Evolutionary conservation across 1,140 invertebrate species (phyloP), one percentile per base, ranked within the genome.

Genomic region (Lethocerus indicus): DNA sequence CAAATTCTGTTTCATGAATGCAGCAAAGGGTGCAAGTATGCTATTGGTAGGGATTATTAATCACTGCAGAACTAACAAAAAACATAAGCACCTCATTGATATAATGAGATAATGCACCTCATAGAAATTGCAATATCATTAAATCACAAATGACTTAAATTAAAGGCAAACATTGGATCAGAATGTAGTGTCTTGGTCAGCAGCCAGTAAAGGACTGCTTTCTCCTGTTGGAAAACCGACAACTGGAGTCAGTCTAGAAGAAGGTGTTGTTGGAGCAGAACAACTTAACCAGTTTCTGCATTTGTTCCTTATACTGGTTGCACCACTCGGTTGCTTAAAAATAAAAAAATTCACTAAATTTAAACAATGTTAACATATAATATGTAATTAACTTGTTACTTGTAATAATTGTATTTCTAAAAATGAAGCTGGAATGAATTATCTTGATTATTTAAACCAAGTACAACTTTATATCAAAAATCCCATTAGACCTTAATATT

Each of bases 221-320:
- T 56, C 55, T n/a, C n/a, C n/a, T n/a, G n/a, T n/a, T n/a, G n/a
- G n/a, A 14, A 56, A 53, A 21, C 49, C 23, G 18, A 32, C 41
- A 14, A 47, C 50, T 21, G 55, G 55, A 3, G 55, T 49, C 40
- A 56, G 50, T 2, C 52, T 49, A 6, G 52, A 51, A 16, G 52
- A 79, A 0, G 81, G 81, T 0, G 82, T 86, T 2, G 78, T 81
- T 0, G 82, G 82, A 0, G 81, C 82, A 1, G 81, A 83, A 18
- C 79, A 65, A 0, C 81, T 81, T 13, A 79, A 58, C 76, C 76
- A 79, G 29, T 71, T 51, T 36, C 49, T 26, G 36, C 49, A 50
- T 12, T 48, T 56, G 13, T 40, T 40, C 9, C 49, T n/a, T 14
- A 52, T 32, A 37, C 47, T 49, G 26, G 27, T 49, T 3, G 42